Evolutionary conservation across 2,888 invertebrate genomes (phyloP).

Genomic region (Acanthoscelides obtectus): DNA sequence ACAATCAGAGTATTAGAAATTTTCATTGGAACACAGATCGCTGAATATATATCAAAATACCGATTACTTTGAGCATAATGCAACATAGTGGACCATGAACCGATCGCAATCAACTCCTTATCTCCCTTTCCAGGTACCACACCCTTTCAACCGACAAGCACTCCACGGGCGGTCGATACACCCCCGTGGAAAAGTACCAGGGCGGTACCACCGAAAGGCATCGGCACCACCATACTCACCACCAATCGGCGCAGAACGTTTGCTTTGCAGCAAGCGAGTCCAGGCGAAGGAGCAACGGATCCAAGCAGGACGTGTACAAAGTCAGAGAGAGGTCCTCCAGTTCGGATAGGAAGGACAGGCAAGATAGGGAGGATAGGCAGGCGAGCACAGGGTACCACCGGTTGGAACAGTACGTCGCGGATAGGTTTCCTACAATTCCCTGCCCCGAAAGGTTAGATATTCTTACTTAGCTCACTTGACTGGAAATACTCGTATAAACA

Average conservation of each 20-base stretch:
- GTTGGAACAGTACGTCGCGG: constrained; percentile 26
- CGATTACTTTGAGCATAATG: too few relatives aligned
- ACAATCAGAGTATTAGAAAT: too few relatives aligned
- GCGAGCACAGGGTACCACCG: constrained; percentile 9
- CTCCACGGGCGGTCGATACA: constrained; percentile 43
- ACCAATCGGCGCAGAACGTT: constrained; percentile 31
- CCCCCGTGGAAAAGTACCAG: constrained; percentile 35
- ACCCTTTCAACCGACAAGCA: constrained; percentile 47
- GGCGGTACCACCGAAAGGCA: constrained; percentile 31
- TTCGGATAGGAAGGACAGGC: constrained; percentile 31
- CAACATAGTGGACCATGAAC: too few relatives aligned
- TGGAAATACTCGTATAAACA: too few relatives aligned
- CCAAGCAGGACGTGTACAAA: constrained; percentile 31
- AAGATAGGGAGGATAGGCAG: constrained; percentile 26
- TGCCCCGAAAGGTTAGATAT: constrained; percentile 37
- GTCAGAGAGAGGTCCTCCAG: constrained; percentile 32
- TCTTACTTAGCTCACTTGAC: too few relatives aligned
- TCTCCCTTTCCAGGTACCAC: constrained; percentile 31
- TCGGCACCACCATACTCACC: constrained; percentile 16
- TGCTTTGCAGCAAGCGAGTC: constrained; percentile 38
- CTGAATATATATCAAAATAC: too few relatives aligned
- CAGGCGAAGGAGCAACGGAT: constrained; percentile 29
- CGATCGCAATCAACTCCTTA: too few relatives aligned
- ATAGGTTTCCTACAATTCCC: constrained; percentile 40
- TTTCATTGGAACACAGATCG: too few relatives aligned